Evolutionary conservation across 2,797 vertebrate species (phyloP), one percentile per base, ranked within the genome.

Genomic region (Pempheris klunzingeri): DNA sequence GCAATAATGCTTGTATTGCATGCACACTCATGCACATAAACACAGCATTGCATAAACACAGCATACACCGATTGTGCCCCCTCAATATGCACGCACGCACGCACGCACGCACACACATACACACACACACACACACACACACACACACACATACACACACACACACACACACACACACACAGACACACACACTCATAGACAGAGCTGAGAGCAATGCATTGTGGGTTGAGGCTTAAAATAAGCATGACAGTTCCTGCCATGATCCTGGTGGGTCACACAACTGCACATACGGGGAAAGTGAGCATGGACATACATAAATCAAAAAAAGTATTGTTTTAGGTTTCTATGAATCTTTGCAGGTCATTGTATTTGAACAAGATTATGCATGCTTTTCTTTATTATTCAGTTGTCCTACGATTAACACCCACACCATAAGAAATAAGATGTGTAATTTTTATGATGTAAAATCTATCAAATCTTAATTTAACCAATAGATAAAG

Each of bases 191-290:
- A 28, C 47, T 49, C 78, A 72, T 39, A 85, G 44, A 73, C 41
- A 84, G 66, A 87, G 84, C 72, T 86, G 76, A 88, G 83, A 90
- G 86, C 71, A 74, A 43, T 86, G 90, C 85, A 90, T 89, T 88
- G 67, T 92, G 87, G 90, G 83, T 70, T 85, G 66, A 87, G 60
- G 83, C 87, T 90, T 90, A 86, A 91, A 92, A 89, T 88, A 85
- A 85, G 63, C 89, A 74, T 83, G 75, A 73, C 71, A 82, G 77
- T 81, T 84, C 47, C 67, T 84, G 62, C 76, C 71, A 81, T 86
- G 79, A 88, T 88, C 86, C 79, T 58, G 59, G 57, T 81, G 61
- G 79, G 72, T 85, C 73, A 82, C 77, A 82, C 30, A 80, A 52
- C 50, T 28, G 34, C 70, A 76, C 41, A 17, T 58, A 46, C 58